phyloP scores from a whole-genome alignment of 1,140 invertebrate species.

The Drosophila sp. region DNA sequence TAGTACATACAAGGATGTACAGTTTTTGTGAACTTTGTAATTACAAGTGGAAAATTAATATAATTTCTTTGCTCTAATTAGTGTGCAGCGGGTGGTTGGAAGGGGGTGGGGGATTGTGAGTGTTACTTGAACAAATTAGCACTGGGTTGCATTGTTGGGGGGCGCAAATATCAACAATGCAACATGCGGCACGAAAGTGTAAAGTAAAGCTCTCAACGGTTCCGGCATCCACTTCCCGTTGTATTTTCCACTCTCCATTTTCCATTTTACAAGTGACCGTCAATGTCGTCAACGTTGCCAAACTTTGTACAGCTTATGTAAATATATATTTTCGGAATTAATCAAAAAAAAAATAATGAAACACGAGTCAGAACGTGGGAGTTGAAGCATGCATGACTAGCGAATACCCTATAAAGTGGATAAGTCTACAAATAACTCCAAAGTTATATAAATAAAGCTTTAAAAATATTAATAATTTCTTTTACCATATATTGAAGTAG shows the following conservation, averaged over 20 bases:
- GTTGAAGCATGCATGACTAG: not conserved
- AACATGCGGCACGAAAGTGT: slow-evolving; percentile 50
- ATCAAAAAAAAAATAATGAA: slow-evolving; percentile 66
- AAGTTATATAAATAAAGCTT: not conserved
- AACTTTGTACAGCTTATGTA: slow-evolving; percentile 70
- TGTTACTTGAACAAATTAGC: slow-evolving; percentile 66
- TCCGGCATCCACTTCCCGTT: slow-evolving; percentile 5
- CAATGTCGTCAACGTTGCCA: slow-evolving; percentile 39
- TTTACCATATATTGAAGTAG: no score
- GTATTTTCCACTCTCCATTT: not conserved
- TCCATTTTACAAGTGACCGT: slow-evolving; percentile 38
- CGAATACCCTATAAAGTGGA: not conserved
- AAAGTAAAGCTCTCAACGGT: slow-evolving; percentile 52
- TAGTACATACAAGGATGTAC: not conserved
- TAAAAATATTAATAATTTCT: not conserved
- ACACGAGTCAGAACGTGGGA: slow-evolving; percentile 1
- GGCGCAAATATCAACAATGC: slow-evolving; percentile 61
- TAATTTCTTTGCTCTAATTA: slow-evolving; percentile 69
- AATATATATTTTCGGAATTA: slow-evolving; percentile 78
- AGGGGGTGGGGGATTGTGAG: slow-evolving; percentile 1
- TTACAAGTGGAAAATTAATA: slow-evolving; percentile 69
- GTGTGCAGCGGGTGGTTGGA: slow-evolving; percentile 31
- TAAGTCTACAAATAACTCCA: not conserved
- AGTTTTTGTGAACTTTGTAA: slow-evolving; percentile 44
- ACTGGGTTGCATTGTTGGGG: slow-evolving; percentile 41